Base-by-base conservation (phyloP, 2,888 invertebrate genomes). In the Oithona nana region DNA sequence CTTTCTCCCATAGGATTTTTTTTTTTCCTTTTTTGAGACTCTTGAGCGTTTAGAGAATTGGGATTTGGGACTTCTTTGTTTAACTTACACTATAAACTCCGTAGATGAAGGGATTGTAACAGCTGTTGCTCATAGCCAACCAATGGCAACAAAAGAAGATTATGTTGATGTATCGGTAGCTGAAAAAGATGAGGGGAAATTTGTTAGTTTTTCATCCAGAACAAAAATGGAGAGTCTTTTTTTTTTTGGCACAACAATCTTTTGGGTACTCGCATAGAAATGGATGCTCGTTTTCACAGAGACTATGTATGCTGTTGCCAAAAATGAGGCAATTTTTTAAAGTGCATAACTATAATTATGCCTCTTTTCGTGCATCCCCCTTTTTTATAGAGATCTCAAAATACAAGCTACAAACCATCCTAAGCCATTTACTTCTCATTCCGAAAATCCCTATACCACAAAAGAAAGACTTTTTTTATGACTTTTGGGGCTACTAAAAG, bases 41-140 rank as follows among this genome's bases (percentile, higher is more conserved):
- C 2, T 22, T 22, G 22, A 49, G 22, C n/a, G 3, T n/a, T 49
- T 20, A 3, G 50, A 22, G 22, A 49, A 20, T 20, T 3, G n/a
- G 3, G 20, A 49, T 20, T 49, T 4, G 50, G 50, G 20, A n/a
- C 50, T 22, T 49, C 3, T n/a, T 8, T 49, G 50, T 54, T 26
- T 16, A 16, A 70, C 73, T 71, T 68, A 75, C 75, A 68, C 75
- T 75, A 50, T 73, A 71, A 8, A 75, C 68, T 16, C 74, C 75
- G 65, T 75, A 75, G 63, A 75, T 75, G 65, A 75, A 75, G 0
- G 75, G 75, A 65, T 75, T 75, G 66, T 74, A 71, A 66, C 75
- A 75, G 20, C 75, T 74, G 66, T 75, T 75, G 65, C 73, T 73
- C 74, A 75, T 75, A 1, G 75, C 75, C 64, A 75, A 67, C 73